These are phyloP conservation scores for Carpatolechia fugitivella DNA, from an alignment of 2,888 invertebrate genomes.

Conservation along the genomic window DNA sequence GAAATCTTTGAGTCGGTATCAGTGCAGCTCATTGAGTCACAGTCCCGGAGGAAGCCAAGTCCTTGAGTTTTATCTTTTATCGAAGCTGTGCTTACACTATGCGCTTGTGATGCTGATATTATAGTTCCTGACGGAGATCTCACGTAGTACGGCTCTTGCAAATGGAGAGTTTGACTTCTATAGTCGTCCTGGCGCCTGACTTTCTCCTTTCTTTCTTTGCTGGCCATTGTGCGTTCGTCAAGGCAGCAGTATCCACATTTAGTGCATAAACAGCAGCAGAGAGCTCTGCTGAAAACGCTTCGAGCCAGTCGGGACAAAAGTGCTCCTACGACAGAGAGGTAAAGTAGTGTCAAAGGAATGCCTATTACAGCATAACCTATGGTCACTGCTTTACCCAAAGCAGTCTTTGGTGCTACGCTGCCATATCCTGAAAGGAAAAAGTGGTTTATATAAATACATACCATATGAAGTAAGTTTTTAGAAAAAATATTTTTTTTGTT, in stretches of 20 bases:
- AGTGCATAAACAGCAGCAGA: constrained; percentile 92
- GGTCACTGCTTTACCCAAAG: constrained; percentile 95
- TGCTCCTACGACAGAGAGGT: constrained; percentile 92
- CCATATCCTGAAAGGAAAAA: constrained; percentile 87
- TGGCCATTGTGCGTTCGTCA: constrained; percentile 89
- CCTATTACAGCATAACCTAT: constrained; percentile 92
- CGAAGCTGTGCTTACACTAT: constrained; percentile 62
- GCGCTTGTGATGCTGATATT: constrained; percentile 74
- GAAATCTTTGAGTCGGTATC: constrained; percentile 85
- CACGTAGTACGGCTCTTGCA: constrained; percentile 87
- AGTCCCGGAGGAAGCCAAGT: constrained; percentile 68
- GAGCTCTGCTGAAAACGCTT: constrained; percentile 88
- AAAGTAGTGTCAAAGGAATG: constrained; percentile 92
- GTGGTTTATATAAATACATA: background rate
- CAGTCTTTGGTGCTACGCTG: constrained; percentile 93
- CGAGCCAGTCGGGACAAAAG: constrained; percentile 90
- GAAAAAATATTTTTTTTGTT: no score
- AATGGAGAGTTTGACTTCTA: constrained; percentile 77
- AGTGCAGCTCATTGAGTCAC: constrained; percentile 80
- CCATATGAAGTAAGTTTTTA: no score
- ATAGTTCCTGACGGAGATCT: constrained; percentile 75
- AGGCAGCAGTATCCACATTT: constrained; percentile 93
- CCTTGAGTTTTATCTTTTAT: constrained; percentile 69
- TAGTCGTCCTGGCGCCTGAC: constrained; percentile 85
- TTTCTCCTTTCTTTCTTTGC: constrained; percentile 88